phyloP scores from a whole-genome alignment of 1,140 invertebrate genomes.

The Heliconius hewitsoni region DNA sequence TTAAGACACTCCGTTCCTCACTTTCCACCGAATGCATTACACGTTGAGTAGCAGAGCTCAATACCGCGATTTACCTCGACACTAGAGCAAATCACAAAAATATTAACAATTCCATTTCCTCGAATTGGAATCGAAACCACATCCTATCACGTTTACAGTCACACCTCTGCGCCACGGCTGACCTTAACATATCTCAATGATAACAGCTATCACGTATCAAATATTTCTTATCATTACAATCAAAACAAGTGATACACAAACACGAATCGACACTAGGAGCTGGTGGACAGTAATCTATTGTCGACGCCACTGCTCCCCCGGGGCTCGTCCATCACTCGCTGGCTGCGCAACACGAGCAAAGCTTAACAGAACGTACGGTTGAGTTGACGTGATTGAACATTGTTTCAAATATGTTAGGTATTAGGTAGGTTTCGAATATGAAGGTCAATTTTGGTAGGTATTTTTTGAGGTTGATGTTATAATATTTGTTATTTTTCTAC shows the following conservation, averaged over 20 bases:
- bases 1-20: too few species aligned
- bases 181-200: too few species aligned
- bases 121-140: too few species aligned
- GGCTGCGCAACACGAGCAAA: slow-evolving; percentile 7
- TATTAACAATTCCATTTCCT: too few species aligned
- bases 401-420: not conserved
- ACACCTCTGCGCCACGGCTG: too few species aligned
- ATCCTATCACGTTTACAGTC: too few species aligned
- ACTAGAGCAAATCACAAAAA: too few species aligned
- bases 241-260: not conserved
- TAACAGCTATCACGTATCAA: not conserved
- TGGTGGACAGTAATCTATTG: slow-evolving; percentile 33
- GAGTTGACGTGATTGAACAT: not conserved
- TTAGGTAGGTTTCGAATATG: not conserved
- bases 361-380: slow-evolving; percentile 1
- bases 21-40: too few species aligned
- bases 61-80: too few species aligned
- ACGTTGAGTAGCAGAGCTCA: too few species aligned
- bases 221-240: not conserved
- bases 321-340: slow-evolving; percentile 31
- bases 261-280: slow-evolving; percentile 9
- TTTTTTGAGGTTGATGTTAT: too few species aligned
- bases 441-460: not conserved
- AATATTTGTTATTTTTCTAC: too few species aligned
- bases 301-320: slow-evolving; percentile 19